Conservation (phyloP, 2,113 vertebrate genomes). For the Callipepla squamata region DNA sequence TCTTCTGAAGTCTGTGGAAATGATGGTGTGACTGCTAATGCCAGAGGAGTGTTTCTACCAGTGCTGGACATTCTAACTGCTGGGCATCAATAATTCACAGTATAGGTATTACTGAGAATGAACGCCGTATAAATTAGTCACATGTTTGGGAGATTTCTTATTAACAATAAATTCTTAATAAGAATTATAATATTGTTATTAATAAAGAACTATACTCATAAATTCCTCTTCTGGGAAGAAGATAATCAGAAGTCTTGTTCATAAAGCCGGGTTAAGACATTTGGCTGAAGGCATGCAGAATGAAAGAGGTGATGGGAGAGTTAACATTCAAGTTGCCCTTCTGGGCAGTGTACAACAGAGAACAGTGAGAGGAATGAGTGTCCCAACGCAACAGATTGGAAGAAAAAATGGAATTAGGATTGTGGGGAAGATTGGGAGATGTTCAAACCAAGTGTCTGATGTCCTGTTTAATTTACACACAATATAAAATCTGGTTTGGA, state of each 20-base stretch:
- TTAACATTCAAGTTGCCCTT: neutral
- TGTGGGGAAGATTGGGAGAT: neutral
- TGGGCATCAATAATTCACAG: neutral
- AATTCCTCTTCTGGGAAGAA: neutral
- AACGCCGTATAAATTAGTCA: neutral
- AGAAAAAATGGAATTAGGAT: neutral
- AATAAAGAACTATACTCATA: neutral
- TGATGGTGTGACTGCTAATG: neutral
- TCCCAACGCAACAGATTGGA: neutral
- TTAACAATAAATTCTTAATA: slow-evolving; percentile 19
- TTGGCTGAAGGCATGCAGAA: neutral
- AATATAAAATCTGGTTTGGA: neutral
- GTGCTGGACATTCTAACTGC: neutral
- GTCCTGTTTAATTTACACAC: neutral
- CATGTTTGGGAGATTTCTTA: neutral
- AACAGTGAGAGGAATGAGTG: neutral
- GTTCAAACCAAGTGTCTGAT: neutral
- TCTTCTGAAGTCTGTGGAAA: neutral
- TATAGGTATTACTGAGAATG: neutral
- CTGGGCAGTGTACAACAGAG: neutral
- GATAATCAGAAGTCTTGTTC: neutral
- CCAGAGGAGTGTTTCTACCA: neutral
- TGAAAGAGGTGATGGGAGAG: neutral
- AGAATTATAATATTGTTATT: slow-evolving; percentile 12
- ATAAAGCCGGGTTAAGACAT: neutral